Conservation (phyloP, 2,888 invertebrate genomes). For the Myathropa florea region DNA sequence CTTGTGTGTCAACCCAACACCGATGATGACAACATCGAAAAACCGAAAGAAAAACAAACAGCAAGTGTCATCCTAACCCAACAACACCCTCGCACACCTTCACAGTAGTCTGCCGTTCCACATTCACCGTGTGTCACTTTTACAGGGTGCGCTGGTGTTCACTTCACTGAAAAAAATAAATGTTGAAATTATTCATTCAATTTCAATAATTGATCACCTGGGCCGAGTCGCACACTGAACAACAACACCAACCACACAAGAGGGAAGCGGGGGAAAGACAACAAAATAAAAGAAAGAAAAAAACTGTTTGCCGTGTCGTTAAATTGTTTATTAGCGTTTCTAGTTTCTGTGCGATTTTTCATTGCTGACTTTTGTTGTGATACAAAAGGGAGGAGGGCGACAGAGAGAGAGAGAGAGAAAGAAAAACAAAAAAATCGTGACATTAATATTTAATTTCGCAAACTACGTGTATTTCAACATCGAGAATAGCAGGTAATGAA, state of each 20-base stretch:
- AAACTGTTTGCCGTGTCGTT: not conserved
- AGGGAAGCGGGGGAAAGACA: not conserved
- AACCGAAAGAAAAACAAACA: not conserved
- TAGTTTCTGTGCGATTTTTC: constrained; percentile 25
- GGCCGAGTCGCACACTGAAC: not conserved
- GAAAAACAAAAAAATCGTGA: constrained; percentile 23
- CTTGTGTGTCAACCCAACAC: not conserved
- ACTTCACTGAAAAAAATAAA: not conserved
- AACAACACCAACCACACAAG: too few species aligned
- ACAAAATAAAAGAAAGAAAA: not conserved
- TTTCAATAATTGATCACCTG: constrained; percentile 14
- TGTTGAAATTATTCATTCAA: not conserved
- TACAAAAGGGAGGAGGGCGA: not conserved
- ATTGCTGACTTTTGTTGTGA: constrained; percentile 29
- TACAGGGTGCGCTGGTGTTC: not conserved
- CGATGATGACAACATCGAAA: not conserved
- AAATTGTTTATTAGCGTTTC: constrained; percentile 26
- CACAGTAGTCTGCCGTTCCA: not conserved
- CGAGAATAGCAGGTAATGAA: constrained; percentile 45
- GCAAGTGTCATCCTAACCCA: not conserved
- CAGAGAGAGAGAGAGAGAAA: not conserved
- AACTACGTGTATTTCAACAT: constrained; percentile 30
- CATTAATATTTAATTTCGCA: constrained; percentile 51
- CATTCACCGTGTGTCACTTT: not conserved
- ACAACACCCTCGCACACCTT: not conserved